Evolutionary conservation across 2,113 vertebrate genomes (phyloP), one percentile per base, ranked within the genome.

Genomic region (Tychaedon coryphoeus): DNA sequence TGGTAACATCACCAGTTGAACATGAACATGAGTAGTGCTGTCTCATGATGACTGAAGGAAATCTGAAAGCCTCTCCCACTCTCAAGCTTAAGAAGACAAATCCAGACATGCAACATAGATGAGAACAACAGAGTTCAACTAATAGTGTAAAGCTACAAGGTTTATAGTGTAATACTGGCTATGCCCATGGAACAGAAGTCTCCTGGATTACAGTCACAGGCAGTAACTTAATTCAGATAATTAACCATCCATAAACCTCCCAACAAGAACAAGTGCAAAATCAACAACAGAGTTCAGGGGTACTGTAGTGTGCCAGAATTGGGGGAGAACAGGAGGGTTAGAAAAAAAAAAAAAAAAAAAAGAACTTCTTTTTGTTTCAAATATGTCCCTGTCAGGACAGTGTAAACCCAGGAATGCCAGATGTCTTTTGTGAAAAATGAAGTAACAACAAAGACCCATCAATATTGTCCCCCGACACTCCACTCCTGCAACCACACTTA

Each of bases 31-130:
- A 93, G 86, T 71, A 91, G 61, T 57, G 62, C 71, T 95, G 90
- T 82, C 96, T 97, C 74, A 65, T 34, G 82, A 77, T 58, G 95
- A 90, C 93, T 91, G 93, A 88, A 79, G 75, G 92, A 95, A 94
- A 85, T 57, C 76, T 66, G 69, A 95, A 95, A 95, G 88, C 74
- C 77, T 91, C 47, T 51, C 73, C 19, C 65, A 51, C 77, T 67
- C 62, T 36, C 38, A 80, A 91, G 66, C 74, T 75, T 54, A 70
- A 57, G 74, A 92, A 89, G 66, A 82, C 71, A 89, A 86, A 91
- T 53, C 65, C 3, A 6, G 56, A 77, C n/a, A 28, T 0, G 4
- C 31, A 56, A 33, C 33, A 45, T 61, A 95, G 75, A 45, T 0
- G 12, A 53, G 22, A 65, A 88, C 42, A 71, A 5, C 53, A 64